These are phyloP conservation scores for Isaurus tuberculatus DNA, from an alignment of 92 coral and sea anemone species.

Conservation along the genomic window DNA sequence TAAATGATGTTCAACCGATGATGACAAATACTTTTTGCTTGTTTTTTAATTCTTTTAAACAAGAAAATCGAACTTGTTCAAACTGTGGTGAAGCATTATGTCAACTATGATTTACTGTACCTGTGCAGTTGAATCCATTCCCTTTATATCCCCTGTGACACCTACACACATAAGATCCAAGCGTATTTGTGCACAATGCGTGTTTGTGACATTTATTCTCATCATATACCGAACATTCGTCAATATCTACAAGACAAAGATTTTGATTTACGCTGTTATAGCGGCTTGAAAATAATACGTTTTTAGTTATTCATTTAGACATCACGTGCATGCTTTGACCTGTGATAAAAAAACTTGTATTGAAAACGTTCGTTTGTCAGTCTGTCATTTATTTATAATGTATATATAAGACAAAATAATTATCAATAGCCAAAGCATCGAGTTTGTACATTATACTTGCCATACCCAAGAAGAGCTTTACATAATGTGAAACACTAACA, in stretches of 20 bases:
- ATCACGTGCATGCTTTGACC: background rate
- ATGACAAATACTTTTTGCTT: no score
- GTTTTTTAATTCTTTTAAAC: background rate
- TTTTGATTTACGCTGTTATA: background rate
- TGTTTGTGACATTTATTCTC: constrained; percentile 37
- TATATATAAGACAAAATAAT: no score
- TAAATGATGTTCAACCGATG: no score
- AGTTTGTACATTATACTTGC: no score
- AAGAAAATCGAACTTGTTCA: background rate
- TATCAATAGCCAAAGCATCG: no score
- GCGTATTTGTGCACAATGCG: constrained; percentile 43
- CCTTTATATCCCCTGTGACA: constrained; percentile 51
- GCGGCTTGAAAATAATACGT: no score
- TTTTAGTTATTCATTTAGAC: background rate
- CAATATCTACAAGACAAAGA: constrained; percentile 31
- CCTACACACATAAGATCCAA: constrained; percentile 41
- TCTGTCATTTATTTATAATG: no score
- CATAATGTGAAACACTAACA: no score
- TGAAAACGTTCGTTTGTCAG: no score
- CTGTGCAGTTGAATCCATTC: constrained; percentile 48
- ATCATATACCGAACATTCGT: constrained; percentile 42
- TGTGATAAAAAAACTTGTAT: background rate
- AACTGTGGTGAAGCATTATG: no score
- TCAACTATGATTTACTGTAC: background rate
- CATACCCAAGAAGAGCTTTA: no score